phyloP scores from a whole-genome alignment of 2,888 invertebrate species.

The Asteroscopus sphinx region DNA sequence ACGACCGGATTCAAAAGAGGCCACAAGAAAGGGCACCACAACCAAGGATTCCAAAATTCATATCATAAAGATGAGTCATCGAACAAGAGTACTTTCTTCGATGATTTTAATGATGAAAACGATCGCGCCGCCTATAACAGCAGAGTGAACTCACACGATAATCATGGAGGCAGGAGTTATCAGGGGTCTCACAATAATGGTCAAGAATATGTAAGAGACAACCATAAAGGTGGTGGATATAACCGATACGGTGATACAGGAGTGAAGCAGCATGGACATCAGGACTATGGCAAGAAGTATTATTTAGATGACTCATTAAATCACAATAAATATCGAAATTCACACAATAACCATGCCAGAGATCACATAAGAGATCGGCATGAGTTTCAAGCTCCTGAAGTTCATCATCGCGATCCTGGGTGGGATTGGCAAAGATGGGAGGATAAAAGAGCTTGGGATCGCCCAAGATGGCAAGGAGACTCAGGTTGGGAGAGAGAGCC shows the following conservation, averaged over 20 bases:
- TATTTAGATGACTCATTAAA: conserved; percentile 82
- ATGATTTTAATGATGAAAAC: conserved; percentile 89
- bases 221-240: conserved; percentile 80
- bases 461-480: conserved; percentile 65
- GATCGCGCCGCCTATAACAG: conserved; percentile 84
- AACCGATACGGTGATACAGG: conserved; percentile 81
- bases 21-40: conserved; percentile 92
- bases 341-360: conserved; percentile 77
- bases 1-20: conserved; percentile 83
- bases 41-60: conserved; percentile 92
- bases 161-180: conserved; percentile 81
- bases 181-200: conserved; percentile 84
- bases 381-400: conserved; percentile 71
- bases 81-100: conserved; percentile 92
- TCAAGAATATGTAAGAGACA: conserved; percentile 78
- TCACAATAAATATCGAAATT: conserved; percentile 81
- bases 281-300: conserved; percentile 84
- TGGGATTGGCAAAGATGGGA: conserved; percentile 81
- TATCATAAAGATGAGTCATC: conserved; percentile 93
- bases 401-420: conserved; percentile 69
- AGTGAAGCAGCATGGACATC: conserved; percentile 77
- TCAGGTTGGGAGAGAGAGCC: conserved; percentile 64
- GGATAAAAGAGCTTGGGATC: conserved; percentile 71
- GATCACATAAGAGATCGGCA: conserved; percentile 77
- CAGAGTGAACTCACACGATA: conserved; percentile 78